These are phyloP conservation scores for Chauna torquata DNA, from an alignment of 2,113 vertebrate species.

Conservation along the genomic window DNA sequence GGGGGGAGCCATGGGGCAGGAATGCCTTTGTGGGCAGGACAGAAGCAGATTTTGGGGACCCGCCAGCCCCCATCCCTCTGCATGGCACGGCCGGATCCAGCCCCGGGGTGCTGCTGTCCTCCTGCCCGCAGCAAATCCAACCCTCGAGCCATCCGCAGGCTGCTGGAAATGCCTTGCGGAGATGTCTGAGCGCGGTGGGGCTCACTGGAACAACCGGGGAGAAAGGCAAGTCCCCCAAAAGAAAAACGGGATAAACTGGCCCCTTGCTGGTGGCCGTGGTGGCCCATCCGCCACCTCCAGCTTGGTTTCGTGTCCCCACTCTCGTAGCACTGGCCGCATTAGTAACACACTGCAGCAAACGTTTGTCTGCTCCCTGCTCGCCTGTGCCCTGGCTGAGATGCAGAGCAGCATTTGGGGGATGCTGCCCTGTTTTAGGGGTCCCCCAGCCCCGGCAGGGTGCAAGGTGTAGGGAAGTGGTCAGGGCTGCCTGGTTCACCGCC, in stretches of 20 bases:
- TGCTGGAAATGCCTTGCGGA: too few relatives aligned
- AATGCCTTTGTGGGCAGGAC: neutral
- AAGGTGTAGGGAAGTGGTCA: neutral
- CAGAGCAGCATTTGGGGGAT: neutral
- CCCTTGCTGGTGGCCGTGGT: neutral
- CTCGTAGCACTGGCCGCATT: accelerated
- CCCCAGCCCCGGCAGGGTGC: neutral
- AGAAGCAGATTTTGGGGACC: neutral
- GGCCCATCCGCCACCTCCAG: slow-evolving; percentile 39
- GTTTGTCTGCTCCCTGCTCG: neutral
- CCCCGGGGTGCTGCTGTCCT: too few relatives aligned
- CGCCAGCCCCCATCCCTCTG: too few relatives aligned
- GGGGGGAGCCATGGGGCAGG: too few relatives aligned
- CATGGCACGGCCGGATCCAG: too few relatives aligned
- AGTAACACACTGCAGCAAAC: neutral
- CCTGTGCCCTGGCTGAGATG: neutral
- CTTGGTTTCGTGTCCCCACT: neutral
- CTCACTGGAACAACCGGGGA: neutral
- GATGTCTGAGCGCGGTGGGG: too few relatives aligned
- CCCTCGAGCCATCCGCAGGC: too few relatives aligned
- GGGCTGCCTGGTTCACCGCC: neutral
- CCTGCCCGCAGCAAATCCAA: too few relatives aligned
- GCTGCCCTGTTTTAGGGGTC: neutral
- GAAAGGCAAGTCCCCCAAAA: neutral
- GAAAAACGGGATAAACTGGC: neutral